Percentiles rank a stretch among this genome's conserved stretches.
Conservation (phyloP, 2,797 vertebrate species). For the Gymnocypris eckloni region DNA sequence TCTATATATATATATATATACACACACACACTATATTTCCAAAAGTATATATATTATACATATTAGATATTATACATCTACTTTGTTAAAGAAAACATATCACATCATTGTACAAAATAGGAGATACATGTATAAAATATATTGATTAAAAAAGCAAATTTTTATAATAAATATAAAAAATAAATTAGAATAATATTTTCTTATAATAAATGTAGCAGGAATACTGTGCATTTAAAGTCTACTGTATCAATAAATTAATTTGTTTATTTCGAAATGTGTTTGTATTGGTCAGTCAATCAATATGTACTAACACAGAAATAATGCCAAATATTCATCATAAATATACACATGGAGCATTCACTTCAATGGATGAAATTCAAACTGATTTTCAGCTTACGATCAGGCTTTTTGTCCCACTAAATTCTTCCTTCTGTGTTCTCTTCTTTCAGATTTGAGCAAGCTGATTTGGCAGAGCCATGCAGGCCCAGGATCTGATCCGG, state of each 20-base stretch:
- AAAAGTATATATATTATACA: background rate
- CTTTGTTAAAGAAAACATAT: background rate
- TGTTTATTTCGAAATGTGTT: background rate
- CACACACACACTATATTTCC: too few species aligned
- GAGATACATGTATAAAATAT: background rate
- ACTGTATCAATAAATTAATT: background rate
- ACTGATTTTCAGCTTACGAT: background rate
- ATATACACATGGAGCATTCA: background rate
- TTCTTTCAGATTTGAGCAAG: constrained; percentile 55
- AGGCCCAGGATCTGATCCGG: constrained; percentile 91
- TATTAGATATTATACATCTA: too few species aligned
- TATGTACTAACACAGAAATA: background rate
- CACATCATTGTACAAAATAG: background rate
- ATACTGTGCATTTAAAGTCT: background rate
- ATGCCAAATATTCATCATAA: background rate
- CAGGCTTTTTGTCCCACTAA: background rate
- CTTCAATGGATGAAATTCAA: background rate
- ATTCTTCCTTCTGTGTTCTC: constrained; percentile 22
- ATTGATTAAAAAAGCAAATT: too few species aligned
- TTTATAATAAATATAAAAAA: background rate
- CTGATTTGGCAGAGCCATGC: constrained; percentile 70
- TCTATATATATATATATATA: too few species aligned
- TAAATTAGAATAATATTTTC: background rate
- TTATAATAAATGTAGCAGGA: background rate
- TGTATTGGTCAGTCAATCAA: background rate